Conservation (phyloP, 2,113 vertebrate species). For the Butastur rufipennis region DNA sequence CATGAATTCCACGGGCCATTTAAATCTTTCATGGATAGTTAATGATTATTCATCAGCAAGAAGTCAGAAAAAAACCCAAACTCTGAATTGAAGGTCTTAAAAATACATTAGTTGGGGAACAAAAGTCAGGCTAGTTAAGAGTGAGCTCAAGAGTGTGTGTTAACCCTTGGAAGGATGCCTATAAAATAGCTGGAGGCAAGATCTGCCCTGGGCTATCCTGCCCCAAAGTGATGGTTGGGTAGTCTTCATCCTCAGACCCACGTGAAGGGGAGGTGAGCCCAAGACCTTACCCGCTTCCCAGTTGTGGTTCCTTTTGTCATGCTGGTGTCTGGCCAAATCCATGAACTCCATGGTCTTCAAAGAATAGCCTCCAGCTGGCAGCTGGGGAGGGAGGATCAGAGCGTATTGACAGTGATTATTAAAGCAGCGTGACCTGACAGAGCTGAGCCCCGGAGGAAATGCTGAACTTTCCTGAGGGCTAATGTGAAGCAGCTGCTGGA, state of each 20-base stretch:
- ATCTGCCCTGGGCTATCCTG: not conserved
- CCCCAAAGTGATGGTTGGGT: not conserved
- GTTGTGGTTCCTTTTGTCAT: not conserved
- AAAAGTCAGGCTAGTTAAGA: not conserved
- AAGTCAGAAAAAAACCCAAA: not conserved
- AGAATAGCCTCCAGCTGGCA: not conserved
- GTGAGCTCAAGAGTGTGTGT: fast-evolving
- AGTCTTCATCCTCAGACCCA: not conserved
- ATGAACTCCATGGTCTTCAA: fast-evolving
- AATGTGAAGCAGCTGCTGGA: not conserved
- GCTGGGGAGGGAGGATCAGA: not conserved
- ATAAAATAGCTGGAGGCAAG: not conserved
- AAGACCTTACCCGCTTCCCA: fast-evolving
- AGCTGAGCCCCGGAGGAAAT: not conserved
- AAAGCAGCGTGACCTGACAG: fast-evolving
- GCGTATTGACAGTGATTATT: fast-evolving
- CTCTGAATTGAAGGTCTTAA: not conserved
- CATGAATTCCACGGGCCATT: constrained; percentile 39
- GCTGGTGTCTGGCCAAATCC: not conserved
- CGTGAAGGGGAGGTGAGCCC: fast-evolving
- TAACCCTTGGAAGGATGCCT: not conserved
- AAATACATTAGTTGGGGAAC: not conserved
- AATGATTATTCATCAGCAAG: constrained; percentile 40
- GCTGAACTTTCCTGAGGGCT: not conserved
- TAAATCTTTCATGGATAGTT: constrained; percentile 18